Evolutionary conservation across 2,113 vertebrate genomes (phyloP).

Genomic region (Brachypteracias leptosomus): DNA sequence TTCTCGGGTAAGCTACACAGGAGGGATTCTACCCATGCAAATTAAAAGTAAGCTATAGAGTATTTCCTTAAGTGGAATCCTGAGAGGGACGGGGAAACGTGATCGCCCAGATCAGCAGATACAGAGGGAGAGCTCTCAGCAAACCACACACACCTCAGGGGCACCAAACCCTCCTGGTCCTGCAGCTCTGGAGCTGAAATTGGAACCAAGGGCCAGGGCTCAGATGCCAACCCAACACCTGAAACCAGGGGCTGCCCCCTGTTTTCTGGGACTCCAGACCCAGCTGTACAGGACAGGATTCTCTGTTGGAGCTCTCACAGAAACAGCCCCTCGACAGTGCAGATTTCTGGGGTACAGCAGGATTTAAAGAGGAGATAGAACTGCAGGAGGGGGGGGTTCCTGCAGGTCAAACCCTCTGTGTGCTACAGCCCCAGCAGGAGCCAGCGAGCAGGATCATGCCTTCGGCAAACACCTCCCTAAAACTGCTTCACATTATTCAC

Average conservation of each 20-base stretch:
- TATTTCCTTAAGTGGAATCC: background rate
- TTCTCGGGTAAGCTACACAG: background rate
- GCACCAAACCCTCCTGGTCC: background rate
- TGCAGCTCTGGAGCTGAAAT: background rate
- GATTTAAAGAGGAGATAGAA: background rate
- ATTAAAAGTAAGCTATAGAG: background rate
- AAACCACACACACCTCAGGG: accelerated
- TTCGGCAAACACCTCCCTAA: background rate
- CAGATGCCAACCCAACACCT: background rate
- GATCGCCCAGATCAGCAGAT: background rate
- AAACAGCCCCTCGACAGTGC: background rate
- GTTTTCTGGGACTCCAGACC: background rate
- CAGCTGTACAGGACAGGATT: background rate
- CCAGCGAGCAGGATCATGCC: background rate
- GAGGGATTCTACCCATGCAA: background rate
- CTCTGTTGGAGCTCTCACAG: background rate
- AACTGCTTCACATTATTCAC: background rate
- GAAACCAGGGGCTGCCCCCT: background rate
- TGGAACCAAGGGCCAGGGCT: background rate
- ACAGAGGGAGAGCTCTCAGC: background rate
- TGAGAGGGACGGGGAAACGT: background rate
- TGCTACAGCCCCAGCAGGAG: background rate
- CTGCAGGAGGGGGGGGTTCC: background rate
- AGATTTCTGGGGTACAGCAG: accelerated
- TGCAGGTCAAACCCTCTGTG: background rate